phyloP scores from a whole-genome alignment of 2,888 invertebrate species.

The Toxonevra muliebris region DNA sequence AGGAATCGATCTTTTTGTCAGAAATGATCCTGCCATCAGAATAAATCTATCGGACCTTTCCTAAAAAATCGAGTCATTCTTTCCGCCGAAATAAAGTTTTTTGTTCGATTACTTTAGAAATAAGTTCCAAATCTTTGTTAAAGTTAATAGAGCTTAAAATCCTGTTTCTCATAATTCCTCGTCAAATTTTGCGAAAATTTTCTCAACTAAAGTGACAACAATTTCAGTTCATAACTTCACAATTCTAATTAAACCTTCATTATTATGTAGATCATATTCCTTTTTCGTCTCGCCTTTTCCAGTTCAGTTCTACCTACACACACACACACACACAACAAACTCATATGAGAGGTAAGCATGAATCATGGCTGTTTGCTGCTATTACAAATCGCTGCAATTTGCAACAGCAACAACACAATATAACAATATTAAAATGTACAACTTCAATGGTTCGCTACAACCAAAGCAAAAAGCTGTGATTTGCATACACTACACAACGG shows the following conservation, averaged over 20 bases:
- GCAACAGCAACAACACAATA: slow-evolving; percentile 5
- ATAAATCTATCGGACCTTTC: too few relatives aligned
- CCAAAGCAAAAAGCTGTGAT: not conserved
- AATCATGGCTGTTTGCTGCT: not conserved
- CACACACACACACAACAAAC: not conserved
- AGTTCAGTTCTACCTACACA: not conserved
- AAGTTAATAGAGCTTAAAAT: too few relatives aligned
- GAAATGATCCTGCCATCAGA: too few relatives aligned
- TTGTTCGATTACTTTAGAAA: too few relatives aligned
- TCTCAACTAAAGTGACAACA: not conserved
- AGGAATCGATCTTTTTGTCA: too few relatives aligned
- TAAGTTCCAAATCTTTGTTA: too few relatives aligned
- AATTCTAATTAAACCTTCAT: not conserved
- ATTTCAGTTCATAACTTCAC: not conserved
- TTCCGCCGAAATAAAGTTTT: too few relatives aligned
- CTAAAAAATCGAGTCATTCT: too few relatives aligned
- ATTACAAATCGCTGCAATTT: slow-evolving; percentile 19
- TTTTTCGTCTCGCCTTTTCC: too few relatives aligned
- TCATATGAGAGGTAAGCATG: not conserved
- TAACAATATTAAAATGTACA: slow-evolving; percentile 1
- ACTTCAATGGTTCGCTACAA: not conserved
- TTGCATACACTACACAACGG: not conserved
- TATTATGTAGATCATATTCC: not conserved
- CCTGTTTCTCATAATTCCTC: not conserved
- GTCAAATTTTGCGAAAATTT: not conserved